A percentile compares a stretch with the other conserved stretches of the same genome.
Conservation (phyloP, 2,797 vertebrate genomes). For the Tadarida brasiliensis region DNA sequence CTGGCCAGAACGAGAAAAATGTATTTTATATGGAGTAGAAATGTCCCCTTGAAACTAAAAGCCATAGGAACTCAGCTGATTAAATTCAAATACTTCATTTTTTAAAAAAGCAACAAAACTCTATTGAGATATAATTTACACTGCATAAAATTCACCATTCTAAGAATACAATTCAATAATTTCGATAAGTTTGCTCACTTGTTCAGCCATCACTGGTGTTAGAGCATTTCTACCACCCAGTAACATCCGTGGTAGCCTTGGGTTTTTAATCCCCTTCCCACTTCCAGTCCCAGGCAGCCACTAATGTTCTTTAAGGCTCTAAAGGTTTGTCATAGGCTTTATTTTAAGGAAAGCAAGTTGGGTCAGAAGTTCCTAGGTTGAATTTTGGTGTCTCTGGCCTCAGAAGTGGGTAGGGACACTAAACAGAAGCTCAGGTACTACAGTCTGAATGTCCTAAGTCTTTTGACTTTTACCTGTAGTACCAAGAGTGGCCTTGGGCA, state of each 20-base stretch:
- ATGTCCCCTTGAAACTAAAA: background rate
- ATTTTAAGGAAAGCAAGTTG: background rate
- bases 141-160: background rate
- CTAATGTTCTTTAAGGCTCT: background rate
- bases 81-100: slow-evolving; percentile 24
- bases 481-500: background rate
- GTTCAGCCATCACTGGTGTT: background rate
- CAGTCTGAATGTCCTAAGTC: background rate
- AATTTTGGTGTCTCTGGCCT: background rate
- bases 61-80: background rate
- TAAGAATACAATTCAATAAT: background rate
- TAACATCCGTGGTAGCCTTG: background rate
- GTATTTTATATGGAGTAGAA: background rate
- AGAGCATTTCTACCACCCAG: background rate
- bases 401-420: background rate
- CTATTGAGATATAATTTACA: background rate
- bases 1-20: background rate
- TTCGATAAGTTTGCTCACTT: background rate
- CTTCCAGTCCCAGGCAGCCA: background rate
- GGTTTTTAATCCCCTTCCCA: background rate
- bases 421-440: background rate
- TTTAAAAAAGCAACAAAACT: background rate
- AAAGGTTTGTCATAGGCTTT: background rate
- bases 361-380: background rate
- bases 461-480: slow-evolving; percentile 3